Evolutionary conservation across 2,797 vertebrate species (phyloP), one percentile per base, ranked within the genome.

Genomic region (Vireo griseus): DNA sequence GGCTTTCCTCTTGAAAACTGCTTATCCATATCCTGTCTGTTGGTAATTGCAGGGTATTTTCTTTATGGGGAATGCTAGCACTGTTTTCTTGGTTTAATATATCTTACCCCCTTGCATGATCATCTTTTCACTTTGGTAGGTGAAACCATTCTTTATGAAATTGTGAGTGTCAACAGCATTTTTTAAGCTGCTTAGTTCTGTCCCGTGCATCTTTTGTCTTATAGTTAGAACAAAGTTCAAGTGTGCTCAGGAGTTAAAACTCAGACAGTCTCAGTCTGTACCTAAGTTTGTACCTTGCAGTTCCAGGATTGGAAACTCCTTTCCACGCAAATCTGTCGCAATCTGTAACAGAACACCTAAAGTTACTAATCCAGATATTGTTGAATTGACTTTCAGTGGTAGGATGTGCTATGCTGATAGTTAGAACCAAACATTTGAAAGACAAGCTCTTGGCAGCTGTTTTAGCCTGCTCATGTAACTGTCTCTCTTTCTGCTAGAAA

Each of bases 1-100:
- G 66, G 58, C 72, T 77, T 95, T 96, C 91, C 79, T 94, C 85
- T 90, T 85, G 69, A 95, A 92, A 95, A 96, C 72, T 52, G 68
- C 83, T 96, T 94, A 93, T 93, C 94, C 79, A 11, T 78, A 86
- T 94, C 85, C 90, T 86, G 76, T 59, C 82, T 90, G 66, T 58
- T 91, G 50, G 83, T 94, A 92, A 96, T 93, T 91, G 73, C 77
- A 35, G 59, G 35, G 21, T 52, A 31, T 66, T 85, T 92, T 84
- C 78, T 92, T 92, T 57, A 93, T 44, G 69, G 40, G 69, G 68
- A 58, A 59, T 26, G 24, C 51, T 88, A 95, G 54, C 48, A 58
- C 78, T 77, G n/a, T 92, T 92, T 94, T 83, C 44, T 35, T 39
- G 10, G 22, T 91, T 84, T 81, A 91, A 72, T 86, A 20, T 75